phyloP scores from a whole-genome alignment of 1,140 invertebrate genomes.

The Brachionus koreanus region DNA sequence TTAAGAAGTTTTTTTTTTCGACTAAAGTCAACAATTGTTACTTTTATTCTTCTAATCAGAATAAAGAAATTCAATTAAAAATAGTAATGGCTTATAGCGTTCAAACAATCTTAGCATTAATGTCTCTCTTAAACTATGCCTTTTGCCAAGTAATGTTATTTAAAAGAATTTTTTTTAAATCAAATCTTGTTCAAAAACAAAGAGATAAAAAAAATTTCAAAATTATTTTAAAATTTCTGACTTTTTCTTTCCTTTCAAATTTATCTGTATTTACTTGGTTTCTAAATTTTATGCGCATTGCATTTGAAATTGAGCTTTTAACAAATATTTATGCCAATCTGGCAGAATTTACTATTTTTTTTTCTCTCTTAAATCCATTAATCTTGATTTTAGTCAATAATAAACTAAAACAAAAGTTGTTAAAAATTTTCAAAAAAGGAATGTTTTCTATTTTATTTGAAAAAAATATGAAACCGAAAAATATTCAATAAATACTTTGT shows the following conservation, averaged over 20 bases:
- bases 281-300: background rate
- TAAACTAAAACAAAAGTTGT: background rate
- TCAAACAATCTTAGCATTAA: background rate
- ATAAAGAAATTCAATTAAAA: background rate
- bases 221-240: background rate
- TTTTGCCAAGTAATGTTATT: background rate
- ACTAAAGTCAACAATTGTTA: background rate
- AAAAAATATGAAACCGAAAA: too few species aligned
- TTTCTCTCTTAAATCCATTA: background rate
- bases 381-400: background rate
- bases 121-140: background rate
- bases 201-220: background rate
- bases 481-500: too few species aligned
- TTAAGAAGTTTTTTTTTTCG: background rate
- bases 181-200: background rate
- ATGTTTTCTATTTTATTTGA: background rate
- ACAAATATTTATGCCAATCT: background rate
- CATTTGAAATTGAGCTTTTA: background rate
- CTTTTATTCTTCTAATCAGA: background rate
- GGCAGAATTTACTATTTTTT: background rate
- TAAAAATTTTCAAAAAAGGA: background rate
- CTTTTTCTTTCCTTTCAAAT: background rate
- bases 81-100: background rate
- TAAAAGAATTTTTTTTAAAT: background rate
- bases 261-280: background rate